Percentiles rank a stretch among this genome's conserved stretches.
Conservation (phyloP, 2,797 vertebrate species). For the Eulemur rubriventer region DNA sequence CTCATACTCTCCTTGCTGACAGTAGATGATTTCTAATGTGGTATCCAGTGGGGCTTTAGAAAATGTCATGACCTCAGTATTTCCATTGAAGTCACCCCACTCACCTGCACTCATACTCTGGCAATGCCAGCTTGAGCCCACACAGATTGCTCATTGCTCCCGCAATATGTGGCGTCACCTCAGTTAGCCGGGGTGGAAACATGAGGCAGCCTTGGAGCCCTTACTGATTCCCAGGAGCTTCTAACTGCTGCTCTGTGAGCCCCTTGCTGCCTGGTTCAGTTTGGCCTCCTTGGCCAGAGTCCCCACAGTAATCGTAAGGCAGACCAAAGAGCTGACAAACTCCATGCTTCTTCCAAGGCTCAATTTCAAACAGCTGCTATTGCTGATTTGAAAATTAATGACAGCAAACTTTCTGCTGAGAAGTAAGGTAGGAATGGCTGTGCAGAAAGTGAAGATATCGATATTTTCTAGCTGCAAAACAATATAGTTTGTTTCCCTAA, state of each 20-base stretch:
- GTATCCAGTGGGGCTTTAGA: not conserved
- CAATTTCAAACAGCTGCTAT: not conserved
- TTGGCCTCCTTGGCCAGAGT: not conserved
- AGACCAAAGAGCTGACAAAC: not conserved
- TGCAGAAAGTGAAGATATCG: not conserved
- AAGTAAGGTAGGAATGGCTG: not conserved
- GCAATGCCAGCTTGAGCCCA: not conserved
- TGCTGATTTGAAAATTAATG: not conserved
- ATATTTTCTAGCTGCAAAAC: conserved; percentile 21
- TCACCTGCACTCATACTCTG: not conserved
- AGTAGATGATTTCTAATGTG: not conserved
- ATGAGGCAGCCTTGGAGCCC: not conserved
- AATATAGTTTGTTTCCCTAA: conserved; percentile 14
- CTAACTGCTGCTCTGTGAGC: not conserved
- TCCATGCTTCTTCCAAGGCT: not conserved
- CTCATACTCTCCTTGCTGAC: not conserved
- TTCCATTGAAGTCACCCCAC: not conserved
- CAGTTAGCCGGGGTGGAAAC: not conserved
- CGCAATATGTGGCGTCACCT: not conserved
- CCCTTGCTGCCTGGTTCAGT: not conserved
- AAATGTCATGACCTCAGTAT: not conserved
- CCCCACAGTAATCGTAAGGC: not conserved
- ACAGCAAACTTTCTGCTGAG: not conserved
- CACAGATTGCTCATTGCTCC: not conserved
- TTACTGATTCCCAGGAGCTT: not conserved